Evolutionary conservation across 2,797 vertebrate genomes (phyloP), one percentile per base, ranked within the genome.

Genomic region (Taenioides sp.): DNA sequence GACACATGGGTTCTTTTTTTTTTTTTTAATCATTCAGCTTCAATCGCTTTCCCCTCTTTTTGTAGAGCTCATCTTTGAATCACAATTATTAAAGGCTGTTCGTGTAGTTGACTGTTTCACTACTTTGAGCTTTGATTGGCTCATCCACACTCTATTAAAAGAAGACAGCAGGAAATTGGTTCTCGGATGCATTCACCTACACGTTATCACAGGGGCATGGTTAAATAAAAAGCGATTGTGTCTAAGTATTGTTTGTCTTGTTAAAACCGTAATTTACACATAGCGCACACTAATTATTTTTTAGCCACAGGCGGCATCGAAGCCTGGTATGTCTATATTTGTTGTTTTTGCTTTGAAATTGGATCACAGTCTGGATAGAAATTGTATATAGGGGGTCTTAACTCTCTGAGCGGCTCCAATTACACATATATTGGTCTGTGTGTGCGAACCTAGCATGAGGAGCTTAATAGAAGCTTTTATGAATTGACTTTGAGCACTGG

Each of bases 391-490:
- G 14, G 5, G 11, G 25, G 27, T 18, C 16, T 34, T 28, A 10
- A 37, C 12, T 37, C 31, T n/a, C 28, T n/a, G 25, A 10, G 17
- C 18, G 1, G 31, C 28, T 62, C 28, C 10, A 12, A 31, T 62
- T 62, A n/a, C 58, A 60, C 58, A 18, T 31, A 11, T 28, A 18
- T 28, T 16, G 3, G 43, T 10, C 7, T 31, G 58, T 31, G 27
- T 28, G 58, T 20, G 57, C 7, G 58, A 60, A 12, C 0, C 57
- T 59, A 59, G 20, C 37, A 62, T 10, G 59, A 18, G 18, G 59
- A 58, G 59, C 28, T 28, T 61, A 61, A 61, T 60, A 64, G 62
- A 12, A 10, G 37, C 62, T 64, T 43, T 65, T 40, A 65, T 49
- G 37, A 47, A 65, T 49, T 65, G 40, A n/a, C 23, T 66, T 65